Conservation (phyloP, 23 tunicate species). For the Halocynthia roretzi region DNA sequence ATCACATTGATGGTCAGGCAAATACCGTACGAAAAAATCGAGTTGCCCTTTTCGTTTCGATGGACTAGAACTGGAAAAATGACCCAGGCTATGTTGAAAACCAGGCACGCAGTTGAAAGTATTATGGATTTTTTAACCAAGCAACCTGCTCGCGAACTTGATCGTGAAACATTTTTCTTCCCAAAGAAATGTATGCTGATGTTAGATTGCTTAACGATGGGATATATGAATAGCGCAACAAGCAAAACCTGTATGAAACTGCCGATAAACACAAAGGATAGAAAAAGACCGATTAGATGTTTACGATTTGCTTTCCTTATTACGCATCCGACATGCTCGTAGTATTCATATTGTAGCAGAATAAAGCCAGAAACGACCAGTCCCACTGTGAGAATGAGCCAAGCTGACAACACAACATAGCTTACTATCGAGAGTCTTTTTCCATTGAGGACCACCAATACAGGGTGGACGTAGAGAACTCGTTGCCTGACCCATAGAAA, state of each 20-base stretch:
- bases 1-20: neutral
- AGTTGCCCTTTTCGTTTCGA: neutral
- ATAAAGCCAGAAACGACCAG: neutral
- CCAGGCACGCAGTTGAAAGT: too few relatives aligned
- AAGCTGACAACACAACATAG: conserved; percentile 22
- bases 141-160: too few relatives aligned
- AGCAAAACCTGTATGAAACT: conserved; percentile 45
- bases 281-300: too few relatives aligned
- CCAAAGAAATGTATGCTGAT: too few relatives aligned
- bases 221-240: conserved; percentile 43
- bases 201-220: conserved; percentile 23
- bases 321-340: too few relatives aligned
- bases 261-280: conserved; percentile 6
- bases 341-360: conserved; percentile 20
- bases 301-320: too few relatives aligned
- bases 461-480: conserved; percentile 45
- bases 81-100: too few relatives aligned
- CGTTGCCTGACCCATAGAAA: conserved; percentile 68
- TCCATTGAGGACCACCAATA: conserved; percentile 33
- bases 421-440: conserved; percentile 15
- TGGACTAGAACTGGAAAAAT: neutral
- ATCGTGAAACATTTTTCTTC: too few relatives aligned
- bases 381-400: conserved; percentile 29
- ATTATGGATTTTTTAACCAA: too few relatives aligned
- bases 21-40: neutral